phyloP scores from a whole-genome alignment of 1,140 invertebrate species.

The Brachionus manjavacas region DNA sequence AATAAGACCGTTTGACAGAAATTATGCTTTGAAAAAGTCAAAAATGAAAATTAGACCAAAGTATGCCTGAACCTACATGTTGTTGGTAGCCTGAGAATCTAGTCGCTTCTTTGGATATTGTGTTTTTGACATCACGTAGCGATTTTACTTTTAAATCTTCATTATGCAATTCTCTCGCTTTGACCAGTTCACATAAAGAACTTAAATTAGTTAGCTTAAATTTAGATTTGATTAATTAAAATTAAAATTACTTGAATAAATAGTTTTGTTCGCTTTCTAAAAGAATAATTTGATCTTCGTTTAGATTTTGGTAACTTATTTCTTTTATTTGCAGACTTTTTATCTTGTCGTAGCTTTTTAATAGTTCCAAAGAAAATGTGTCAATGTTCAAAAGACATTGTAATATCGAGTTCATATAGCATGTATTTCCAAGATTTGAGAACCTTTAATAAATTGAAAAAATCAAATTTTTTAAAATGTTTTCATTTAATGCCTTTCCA shows the following conservation, averaged over 20 bases:
- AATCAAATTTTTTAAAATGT: too few relatives aligned
- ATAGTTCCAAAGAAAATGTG: constrained; percentile 49
- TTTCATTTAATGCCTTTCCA: background rate
- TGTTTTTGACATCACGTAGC: constrained; percentile 48
- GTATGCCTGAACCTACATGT: constrained; percentile 47
- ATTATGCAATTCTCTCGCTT: constrained; percentile 43
- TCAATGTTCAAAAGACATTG: constrained; percentile 53
- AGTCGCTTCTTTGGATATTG: constrained; percentile 49
- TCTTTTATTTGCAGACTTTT: constrained; percentile 7
- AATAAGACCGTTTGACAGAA: constrained; percentile 18
- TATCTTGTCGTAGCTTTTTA: background rate
- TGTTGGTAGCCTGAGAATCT: constrained; percentile 51
- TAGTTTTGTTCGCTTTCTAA: background rate
- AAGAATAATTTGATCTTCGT: background rate
- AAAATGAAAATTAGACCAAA: constrained; percentile 37
- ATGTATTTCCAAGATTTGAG: constrained; percentile 57
- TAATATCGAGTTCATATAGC: constrained; percentile 57
- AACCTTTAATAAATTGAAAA: constrained; percentile 47
- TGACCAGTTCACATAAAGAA: constrained; percentile 44
- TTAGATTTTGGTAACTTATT: background rate
- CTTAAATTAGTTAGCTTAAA: background rate
- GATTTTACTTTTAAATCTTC: constrained; percentile 45
- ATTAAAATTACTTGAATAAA: constrained; percentile 23
- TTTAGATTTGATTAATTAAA: background rate
- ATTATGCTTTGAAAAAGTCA: constrained; percentile 33